These are phyloP conservation scores for Passer montanus DNA, from an alignment of 2,113 vertebrate species.

Conservation along the genomic window DNA sequence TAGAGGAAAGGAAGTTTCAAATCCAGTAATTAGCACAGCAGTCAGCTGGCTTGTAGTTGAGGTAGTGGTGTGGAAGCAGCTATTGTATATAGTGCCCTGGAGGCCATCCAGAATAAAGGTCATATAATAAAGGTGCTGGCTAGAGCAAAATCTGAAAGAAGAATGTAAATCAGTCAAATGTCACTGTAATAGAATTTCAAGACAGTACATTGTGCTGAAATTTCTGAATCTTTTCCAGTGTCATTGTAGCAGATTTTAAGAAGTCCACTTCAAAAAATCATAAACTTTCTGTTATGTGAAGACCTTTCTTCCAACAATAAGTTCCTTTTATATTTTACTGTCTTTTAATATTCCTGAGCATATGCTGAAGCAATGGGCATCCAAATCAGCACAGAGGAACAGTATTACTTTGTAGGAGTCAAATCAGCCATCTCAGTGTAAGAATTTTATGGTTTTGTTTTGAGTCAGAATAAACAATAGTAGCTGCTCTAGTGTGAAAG, in stretches of 20 bases:
- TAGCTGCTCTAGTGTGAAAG: not conserved
- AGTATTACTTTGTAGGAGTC: not conserved
- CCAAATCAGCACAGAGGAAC: not conserved
- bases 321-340: not conserved
- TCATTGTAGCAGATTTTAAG: not conserved
- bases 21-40: not conserved
- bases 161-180: not conserved
- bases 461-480: not conserved
- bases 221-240: not conserved
- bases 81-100: not conserved
- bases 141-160: conserved; percentile 9
- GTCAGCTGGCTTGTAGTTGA: conserved; percentile 2
- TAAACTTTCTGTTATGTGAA: not conserved
- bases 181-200: not conserved
- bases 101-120: conserved; percentile 6
- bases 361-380: not conserved
- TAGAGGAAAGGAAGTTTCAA: not conserved
- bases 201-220: not conserved
- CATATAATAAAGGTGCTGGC: conserved; percentile 6
- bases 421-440: not conserved
- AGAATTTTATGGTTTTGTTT: not conserved
- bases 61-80: not conserved
- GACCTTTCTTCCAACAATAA: not conserved
- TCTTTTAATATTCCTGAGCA: not conserved
- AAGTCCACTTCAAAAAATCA: not conserved